Evolutionary conservation across 2,797 vertebrate genomes (phyloP), one percentile per base, ranked within the genome.

Genomic region (Acrossocheilus wenchowensis): DNA sequence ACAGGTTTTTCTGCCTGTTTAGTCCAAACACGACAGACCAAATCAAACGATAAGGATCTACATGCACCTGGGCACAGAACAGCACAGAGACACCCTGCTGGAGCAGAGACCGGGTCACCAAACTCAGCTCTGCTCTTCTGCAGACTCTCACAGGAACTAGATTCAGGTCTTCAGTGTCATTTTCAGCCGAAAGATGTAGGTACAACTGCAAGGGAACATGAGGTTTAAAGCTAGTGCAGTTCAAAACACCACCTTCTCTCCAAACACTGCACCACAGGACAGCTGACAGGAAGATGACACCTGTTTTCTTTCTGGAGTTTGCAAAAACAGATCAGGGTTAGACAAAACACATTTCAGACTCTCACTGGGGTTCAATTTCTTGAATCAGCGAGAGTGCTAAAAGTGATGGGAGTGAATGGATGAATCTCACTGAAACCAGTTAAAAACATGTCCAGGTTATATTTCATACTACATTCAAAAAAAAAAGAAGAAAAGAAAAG

Each of bases 1-100:
- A 94, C 94, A 90, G 68, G 41, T 88, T 86, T 91, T 92, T 90
- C 92, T 93, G 93, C 93, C 92, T 92, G 90, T 89, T 84, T 77
- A 85, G 72, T 84, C 64, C 77, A 77, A 86, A 90, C 90, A 90
- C 90, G 90, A 89, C 90, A 86, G 90, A 91, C 90, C 88, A 88
- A 57, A 72, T 93, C 93, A 91, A 86, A 91, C 89, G 90, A 93
- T 92, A 90, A 75, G 92, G 92, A 92, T 87, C 89, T 26, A 89
- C 88, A 83, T 78, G 87, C 30, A 66, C 84, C 86, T 11, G 78
- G 60, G 11, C 66, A 87, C 72, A 90, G 74, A 87, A 68, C 8
- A 36, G 72, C 90, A 91, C 71, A 79, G n/a, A 87, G 87, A 68
- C 15, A 68, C 64, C 19, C 43, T 71, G 34, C 34, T 72, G 43